These are phyloP conservation scores for Agrochola lota DNA, from an alignment of 2,888 invertebrate species.

Conservation along the genomic window DNA sequence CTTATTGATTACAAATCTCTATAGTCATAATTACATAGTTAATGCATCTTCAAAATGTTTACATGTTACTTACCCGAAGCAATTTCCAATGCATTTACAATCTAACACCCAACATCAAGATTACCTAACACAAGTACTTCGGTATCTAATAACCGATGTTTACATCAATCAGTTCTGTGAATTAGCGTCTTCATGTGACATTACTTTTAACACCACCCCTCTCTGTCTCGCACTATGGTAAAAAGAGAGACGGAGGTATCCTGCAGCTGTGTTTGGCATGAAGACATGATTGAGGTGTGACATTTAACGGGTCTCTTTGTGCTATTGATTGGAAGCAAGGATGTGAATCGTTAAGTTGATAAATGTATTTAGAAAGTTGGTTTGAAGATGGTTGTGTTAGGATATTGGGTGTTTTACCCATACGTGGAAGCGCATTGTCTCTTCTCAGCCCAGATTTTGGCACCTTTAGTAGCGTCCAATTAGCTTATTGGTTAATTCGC, in stretches of 20 bases:
- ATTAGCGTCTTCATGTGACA: conserved; percentile 77
- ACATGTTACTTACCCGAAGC: conserved; percentile 1
- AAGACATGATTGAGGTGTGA: conserved; percentile 80
- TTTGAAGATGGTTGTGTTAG: conserved; percentile 3
- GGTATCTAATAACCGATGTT: conserved; percentile 59
- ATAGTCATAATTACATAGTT: neutral
- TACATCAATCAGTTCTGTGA: conserved; percentile 76
- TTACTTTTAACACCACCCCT: conserved; percentile 51
- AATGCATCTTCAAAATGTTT: neutral
- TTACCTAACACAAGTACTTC: conserved; percentile 44
- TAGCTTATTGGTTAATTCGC: no score
- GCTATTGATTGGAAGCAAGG: conserved; percentile 60
- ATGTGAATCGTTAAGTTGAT: conserved; percentile 46
- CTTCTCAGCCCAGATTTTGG: no score
- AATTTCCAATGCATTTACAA: conserved; percentile 40
- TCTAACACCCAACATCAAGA: conserved; percentile 45
- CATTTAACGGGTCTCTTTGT: conserved; percentile 79
- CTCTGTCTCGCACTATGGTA: conserved; percentile 65
- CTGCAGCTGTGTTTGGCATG: conserved; percentile 77
- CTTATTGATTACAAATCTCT: neutral
- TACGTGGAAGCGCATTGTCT: neutral
- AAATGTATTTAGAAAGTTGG: conserved; percentile 55
- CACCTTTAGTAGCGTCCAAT: no score
- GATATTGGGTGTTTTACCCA: neutral
- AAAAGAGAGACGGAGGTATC: conserved; percentile 67